Conservation (phyloP, 2,888 invertebrate species). For the Hylaea fasciaria region DNA sequence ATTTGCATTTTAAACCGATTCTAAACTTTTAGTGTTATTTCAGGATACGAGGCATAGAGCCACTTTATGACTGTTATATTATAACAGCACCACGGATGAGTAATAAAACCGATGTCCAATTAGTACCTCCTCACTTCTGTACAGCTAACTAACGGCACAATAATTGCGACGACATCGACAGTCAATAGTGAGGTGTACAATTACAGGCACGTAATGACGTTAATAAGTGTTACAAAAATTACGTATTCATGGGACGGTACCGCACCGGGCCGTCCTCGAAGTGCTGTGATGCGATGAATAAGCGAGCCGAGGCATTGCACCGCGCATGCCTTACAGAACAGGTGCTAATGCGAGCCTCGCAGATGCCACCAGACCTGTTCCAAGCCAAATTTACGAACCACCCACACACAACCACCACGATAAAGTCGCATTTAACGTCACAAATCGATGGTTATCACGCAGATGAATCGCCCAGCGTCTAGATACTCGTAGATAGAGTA, state of each 20-base stretch:
- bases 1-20: slow-evolving; percentile 12
- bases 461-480: slow-evolving; percentile 61
- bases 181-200: slow-evolving; percentile 34
- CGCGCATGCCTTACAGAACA: slow-evolving; percentile 12
- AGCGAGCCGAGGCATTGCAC: slow-evolving; percentile 7
- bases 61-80: background rate
- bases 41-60: background rate
- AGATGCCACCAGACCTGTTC: slow-evolving; percentile 67
- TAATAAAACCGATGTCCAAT: slow-evolving; percentile 30
- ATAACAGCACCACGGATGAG: background rate
- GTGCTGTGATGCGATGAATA: slow-evolving; percentile 36
- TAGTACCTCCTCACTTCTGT: slow-evolving; percentile 17
- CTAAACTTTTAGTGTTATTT: slow-evolving; percentile 1
- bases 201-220: slow-evolving; percentile 36
- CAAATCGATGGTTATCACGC: slow-evolving; percentile 69
- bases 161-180: slow-evolving; percentile 34
- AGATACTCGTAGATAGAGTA: slow-evolving; percentile 57
- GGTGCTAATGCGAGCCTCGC: slow-evolving; percentile 64
- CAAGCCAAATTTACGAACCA: slow-evolving; percentile 70
- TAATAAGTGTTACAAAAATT: slow-evolving; percentile 45
- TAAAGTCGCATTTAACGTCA: slow-evolving; percentile 69
- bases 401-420: slow-evolving; percentile 52
- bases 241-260: slow-evolving; percentile 43
- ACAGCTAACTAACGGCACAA: slow-evolving; percentile 36
- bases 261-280: slow-evolving; percentile 37